A percentile compares a stretch with the other conserved stretches of the same genome.
Conservation (phyloP, 2,888 invertebrate species). For the Stictocephala bisonia region DNA sequence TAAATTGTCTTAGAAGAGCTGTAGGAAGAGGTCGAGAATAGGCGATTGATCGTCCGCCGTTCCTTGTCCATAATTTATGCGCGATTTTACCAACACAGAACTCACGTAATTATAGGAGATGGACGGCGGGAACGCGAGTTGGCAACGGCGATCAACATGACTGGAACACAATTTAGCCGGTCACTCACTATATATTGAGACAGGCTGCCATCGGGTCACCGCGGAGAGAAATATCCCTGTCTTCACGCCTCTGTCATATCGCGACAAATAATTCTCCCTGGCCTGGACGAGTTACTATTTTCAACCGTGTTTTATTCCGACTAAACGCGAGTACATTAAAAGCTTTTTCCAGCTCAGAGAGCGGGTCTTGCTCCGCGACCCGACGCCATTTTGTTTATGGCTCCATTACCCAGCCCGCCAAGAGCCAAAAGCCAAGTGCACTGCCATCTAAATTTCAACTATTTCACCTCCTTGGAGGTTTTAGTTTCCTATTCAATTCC, state of each 20-base stretch:
- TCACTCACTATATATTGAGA: constrained; percentile 24
- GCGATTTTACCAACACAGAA: constrained; percentile 24
- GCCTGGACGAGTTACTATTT: constrained; percentile 4
- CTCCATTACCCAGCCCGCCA: constrained; percentile 25
- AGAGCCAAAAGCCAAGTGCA: constrained; percentile 40
- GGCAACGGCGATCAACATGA: constrained; percentile 18
- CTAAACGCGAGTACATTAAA: constrained; percentile 41
- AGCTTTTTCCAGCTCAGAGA: constrained; percentile 41
- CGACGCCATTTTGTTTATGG: constrained; percentile 45
- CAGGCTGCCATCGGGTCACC: neutral
- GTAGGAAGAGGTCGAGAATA: no score
- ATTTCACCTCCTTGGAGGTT: constrained; percentile 36
- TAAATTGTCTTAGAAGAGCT: no score
- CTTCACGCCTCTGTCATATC: constrained; percentile 14
- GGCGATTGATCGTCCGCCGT: no score
- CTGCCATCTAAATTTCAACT: constrained; percentile 42
- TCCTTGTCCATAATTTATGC: constrained; percentile 23
- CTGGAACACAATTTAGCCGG: constrained; percentile 23
- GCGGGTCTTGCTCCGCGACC: constrained; percentile 33
- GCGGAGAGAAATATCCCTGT: constrained; percentile 14
- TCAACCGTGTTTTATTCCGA: constrained; percentile 31
- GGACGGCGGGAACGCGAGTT: neutral
- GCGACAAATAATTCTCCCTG: no score
- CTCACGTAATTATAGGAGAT: constrained; percentile 33
- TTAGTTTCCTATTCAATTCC: constrained; percentile 36